Percentiles rank a stretch among this genome's conserved stretches.
Conservation (phyloP, 2,797 vertebrate species). For the Echeneis naucrates region DNA sequence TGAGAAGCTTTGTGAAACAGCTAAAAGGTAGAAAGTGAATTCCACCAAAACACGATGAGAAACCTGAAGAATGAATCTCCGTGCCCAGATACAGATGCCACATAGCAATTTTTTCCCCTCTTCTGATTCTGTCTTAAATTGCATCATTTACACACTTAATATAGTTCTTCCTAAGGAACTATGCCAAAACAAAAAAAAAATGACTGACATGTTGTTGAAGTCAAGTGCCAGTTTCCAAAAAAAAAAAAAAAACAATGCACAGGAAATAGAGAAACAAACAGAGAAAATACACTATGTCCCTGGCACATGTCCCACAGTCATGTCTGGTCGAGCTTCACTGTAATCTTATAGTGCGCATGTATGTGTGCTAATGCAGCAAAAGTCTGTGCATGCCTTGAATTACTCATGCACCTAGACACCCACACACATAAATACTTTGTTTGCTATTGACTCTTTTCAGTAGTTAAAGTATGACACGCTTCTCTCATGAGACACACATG, state of each 20-base stretch:
- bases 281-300: slow-evolving; percentile 51
- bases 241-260: slow-evolving; percentile 5
- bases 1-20: background rate
- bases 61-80: background rate
- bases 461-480: slow-evolving; percentile 36
- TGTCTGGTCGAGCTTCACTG: slow-evolving; percentile 56
- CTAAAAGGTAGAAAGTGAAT: background rate
- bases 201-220: slow-evolving; percentile 46
- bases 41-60: background rate
- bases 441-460: slow-evolving; percentile 35
- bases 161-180: background rate
- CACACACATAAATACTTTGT: slow-evolving; percentile 28
- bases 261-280: slow-evolving; percentile 16
- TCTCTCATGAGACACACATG: slow-evolving; percentile 49
- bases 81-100: background rate
- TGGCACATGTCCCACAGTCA: slow-evolving; percentile 65
- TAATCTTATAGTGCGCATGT: slow-evolving; percentile 50
- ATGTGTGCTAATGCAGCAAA: slow-evolving; percentile 33
- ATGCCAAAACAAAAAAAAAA: slow-evolving; percentile 10
- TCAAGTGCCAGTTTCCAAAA: slow-evolving; percentile 7
- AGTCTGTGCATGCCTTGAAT: slow-evolving; percentile 48
- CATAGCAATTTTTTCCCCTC: too few species aligned
- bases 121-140: too few species aligned
- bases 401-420: slow-evolving; percentile 23
- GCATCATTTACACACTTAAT: background rate